Evolutionary conservation across 2,113 vertebrate species (phyloP).

Genomic region (Motacilla alba): DNA sequence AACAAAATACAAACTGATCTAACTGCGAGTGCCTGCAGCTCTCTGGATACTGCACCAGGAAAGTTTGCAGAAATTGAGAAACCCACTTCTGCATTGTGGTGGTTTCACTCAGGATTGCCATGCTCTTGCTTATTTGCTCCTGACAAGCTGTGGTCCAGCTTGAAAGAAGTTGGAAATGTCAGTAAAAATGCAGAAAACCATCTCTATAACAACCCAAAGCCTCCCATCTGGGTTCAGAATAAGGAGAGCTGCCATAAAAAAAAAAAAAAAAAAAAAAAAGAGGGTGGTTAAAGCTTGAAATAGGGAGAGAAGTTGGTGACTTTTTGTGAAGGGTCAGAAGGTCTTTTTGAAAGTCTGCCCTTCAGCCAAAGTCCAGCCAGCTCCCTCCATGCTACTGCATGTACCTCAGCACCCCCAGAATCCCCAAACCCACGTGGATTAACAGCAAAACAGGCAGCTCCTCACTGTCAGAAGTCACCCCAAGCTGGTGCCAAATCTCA

Average conservation of each 20-base stretch:
- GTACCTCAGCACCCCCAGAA: not conserved
- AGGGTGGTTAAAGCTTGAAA: not conserved
- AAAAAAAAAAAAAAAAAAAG: not conserved
- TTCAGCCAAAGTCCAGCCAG: not conserved
- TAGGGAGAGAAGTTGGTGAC: not conserved
- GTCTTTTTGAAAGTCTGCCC: not conserved
- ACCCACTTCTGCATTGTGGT: not conserved
- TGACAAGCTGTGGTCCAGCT: not conserved
- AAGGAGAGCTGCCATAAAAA: not conserved
- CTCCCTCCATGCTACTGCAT: not conserved
- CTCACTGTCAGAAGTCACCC: not conserved
- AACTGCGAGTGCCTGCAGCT: not conserved
- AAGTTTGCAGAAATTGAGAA: not conserved
- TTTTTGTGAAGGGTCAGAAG: not conserved
- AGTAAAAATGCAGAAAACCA: not conserved
- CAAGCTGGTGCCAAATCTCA: not conserved
- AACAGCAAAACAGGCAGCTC: not conserved
- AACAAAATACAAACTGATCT: slow-evolving; percentile 45
- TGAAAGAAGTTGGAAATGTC: not conserved
- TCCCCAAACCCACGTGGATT: not conserved
- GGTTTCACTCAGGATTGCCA: not conserved
- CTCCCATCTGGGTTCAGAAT: not conserved
- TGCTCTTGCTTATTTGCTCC: not conserved
- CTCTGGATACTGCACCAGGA: not conserved
- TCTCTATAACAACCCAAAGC: not conserved